phyloP scores from a whole-genome alignment of 1,140 invertebrate species.

The Triops longicaudatus region DNA sequence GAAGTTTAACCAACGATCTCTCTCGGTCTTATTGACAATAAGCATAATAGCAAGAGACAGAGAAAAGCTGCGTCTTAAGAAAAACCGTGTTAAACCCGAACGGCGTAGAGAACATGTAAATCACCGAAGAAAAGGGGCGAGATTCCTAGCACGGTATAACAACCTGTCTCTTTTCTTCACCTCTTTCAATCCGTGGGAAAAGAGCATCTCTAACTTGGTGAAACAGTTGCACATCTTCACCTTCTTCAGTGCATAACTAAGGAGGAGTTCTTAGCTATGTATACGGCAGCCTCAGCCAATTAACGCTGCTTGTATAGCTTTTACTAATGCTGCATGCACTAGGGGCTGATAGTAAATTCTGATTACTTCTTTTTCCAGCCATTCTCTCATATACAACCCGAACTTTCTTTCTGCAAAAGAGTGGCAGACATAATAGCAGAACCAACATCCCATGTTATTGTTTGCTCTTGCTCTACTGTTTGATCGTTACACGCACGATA shows the following conservation, averaged over 20 bases:
- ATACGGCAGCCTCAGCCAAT: not conserved
- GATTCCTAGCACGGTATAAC: not conserved
- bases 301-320: not conserved
- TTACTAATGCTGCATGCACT: not conserved
- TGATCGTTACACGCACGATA: not conserved
- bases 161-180: conserved; percentile 3
- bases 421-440: not conserved
- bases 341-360: not conserved
- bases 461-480: not conserved
- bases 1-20: no score
- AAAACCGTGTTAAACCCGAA: not conserved
- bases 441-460: not conserved
- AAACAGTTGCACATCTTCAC: not conserved
- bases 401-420: not conserved
- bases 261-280: not conserved
- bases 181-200: conserved; percentile 7
- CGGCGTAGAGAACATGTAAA: not conserved
- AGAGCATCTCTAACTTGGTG: not conserved
- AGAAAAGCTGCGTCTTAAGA: no score
- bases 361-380: not conserved
- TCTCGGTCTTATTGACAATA: no score
- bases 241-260: not conserved
- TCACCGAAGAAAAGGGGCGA: not conserved
- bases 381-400: not conserved
- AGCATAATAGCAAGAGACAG: no score